Evolutionary conservation across 2,888 invertebrate genomes (phyloP), one percentile per base, ranked within the genome.

Genomic region (Drosophila anomelani): DNA sequence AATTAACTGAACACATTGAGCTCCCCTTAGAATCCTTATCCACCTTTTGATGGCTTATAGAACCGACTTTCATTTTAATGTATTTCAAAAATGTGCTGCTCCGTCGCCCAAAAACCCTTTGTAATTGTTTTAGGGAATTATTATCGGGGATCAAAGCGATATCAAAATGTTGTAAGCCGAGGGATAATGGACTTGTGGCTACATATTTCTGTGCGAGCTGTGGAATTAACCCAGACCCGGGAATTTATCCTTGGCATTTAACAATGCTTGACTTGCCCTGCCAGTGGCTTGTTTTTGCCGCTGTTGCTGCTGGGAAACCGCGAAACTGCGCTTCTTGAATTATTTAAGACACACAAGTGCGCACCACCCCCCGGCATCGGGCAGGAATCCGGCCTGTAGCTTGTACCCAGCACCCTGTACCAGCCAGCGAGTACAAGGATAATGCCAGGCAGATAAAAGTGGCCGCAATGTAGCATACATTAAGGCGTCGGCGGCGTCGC

Each of bases 301-400:
- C 38, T 71, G 57, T 26, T 39, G 60, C 15, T 64, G 64, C 34
- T 46, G 57, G 71, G 57, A 53, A 57, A 69, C 61, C 72, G 64
- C 70, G 60, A 76, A 85, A 76, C 85, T 76, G 81, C 79, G 79
- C 78, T 80, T 86, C 72, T 83, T 85, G 79, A 88, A 85, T 86
- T 88, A 88, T 85, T 88, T 86, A 85, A 81, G 66, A 75, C 76
- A 79, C 86, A 85, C 86, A 84, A 79, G 81, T 70, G 74, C 83
- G 75, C 75, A 51, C 64, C 51, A 26, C 15, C 23, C 20, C 13
- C 1, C 23, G 46, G n/a, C 51, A 49, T n/a, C 29, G 15, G 51
- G 23, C 34, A 36, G 51, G 51, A 53, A 53, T 36, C 20, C 34
- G 15, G 34, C 51, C 20, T 20, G 32, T 20, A 32, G 8, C 49